Evolutionary conservation across 2,113 vertebrate species (phyloP), one percentile per base, ranked within the genome.

Genomic region (Neodontobutis hainanensis): DNA sequence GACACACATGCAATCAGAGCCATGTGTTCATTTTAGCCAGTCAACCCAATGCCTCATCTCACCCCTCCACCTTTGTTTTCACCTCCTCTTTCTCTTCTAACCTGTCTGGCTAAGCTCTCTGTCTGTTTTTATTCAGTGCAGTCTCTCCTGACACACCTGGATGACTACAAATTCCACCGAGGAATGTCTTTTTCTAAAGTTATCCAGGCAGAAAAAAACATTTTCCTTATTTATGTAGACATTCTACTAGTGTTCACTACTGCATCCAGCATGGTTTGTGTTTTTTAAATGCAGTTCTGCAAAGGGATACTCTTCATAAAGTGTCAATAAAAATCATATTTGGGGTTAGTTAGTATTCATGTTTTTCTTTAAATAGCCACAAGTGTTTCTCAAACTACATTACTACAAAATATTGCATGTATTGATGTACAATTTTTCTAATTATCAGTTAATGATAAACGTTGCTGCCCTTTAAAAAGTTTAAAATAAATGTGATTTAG

Each of bases 51-150:
- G 67, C 68, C 61, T 59, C 50, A 11, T 62, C 72, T 81, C 73
- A 68, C 70, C 63, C 63, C 81, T 82, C 34, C 83, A 76, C 85
- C 76, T 85, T 85, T 81, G 75, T 83, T 72, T 85, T 82, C 70
- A 71, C 65, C 19, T 63, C 73, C 70, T 62, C 65, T 75, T 73
- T 75, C 83, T 70, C 45, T 75, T 56, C 65, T 60, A 74, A 66
- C 71, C 66, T 47, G 61, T 66, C 35, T 62, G 63, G 63, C 73
- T 84, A 63, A 82, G 73, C 75, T 70, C 67, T 68, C 79, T 70
- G 76, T 72, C 81, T 61, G 63, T 63, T 85, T 71, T 82, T 67
- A 80, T 86, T 87, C 69, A 79, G 67, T 73, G 68, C 77, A 76
- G 69, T 68, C 80, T 81, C 78, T 65, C 60, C 67, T 15, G 42